Conservation (phyloP, 2,888 invertebrate genomes). For the Volucella inflata region DNA sequence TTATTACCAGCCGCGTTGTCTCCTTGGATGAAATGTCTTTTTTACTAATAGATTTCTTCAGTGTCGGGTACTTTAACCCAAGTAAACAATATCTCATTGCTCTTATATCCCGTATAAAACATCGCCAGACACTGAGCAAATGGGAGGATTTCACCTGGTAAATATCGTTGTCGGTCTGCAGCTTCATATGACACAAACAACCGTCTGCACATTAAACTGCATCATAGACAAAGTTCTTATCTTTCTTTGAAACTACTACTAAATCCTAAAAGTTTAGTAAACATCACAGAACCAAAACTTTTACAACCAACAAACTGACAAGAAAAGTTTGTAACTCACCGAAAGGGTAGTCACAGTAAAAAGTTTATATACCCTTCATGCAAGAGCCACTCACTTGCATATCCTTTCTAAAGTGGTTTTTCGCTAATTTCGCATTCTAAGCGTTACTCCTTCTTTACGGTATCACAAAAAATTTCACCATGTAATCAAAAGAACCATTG, state of each 20-base stretch:
- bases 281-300: background rate
- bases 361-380: background rate
- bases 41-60: too few species aligned
- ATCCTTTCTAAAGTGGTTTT: conserved; percentile 5
- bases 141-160: too few species aligned
- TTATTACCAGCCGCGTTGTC: too few species aligned
- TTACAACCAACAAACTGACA: background rate
- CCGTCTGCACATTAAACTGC: too few species aligned
- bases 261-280: background rate
- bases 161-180: too few species aligned
- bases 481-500: conserved; percentile 8
- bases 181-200: too few species aligned
- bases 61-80: too few species aligned
- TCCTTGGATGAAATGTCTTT: too few species aligned
- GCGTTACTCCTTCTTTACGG: background rate
- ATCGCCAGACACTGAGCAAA: too few species aligned
- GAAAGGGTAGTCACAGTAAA: background rate
- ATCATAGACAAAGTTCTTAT: background rate
- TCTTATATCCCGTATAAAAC: too few species aligned
- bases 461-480: background rate
- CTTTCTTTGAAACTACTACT: background rate
- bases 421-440: conserved; percentile 30
- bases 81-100: too few species aligned
- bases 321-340: background rate
- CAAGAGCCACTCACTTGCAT: background rate